Evolutionary conservation across 2,797 vertebrate genomes (phyloP).

Genomic region (Lagocephalus sceleratus): DNA sequence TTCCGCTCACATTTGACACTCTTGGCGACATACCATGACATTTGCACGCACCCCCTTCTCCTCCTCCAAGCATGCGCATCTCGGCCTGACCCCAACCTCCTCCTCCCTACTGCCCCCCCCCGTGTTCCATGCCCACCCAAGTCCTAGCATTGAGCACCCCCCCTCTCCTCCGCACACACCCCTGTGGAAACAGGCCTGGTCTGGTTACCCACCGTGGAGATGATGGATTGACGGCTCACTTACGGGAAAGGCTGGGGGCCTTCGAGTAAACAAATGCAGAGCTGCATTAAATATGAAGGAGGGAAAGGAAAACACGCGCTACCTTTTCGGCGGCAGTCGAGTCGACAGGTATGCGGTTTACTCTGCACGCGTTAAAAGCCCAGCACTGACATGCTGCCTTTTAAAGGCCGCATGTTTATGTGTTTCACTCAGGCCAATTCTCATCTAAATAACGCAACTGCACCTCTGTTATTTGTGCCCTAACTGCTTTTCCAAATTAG

Average conservation of each 20-base stretch:
- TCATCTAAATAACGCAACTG: slow-evolving; percentile 43
- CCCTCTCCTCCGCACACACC: too few species aligned
- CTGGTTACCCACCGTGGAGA: slow-evolving; percentile 66
- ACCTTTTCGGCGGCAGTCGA: slow-evolving; percentile 25
- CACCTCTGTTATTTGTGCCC: slow-evolving; percentile 45
- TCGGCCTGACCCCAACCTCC: not conserved
- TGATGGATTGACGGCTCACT: slow-evolving; percentile 74
- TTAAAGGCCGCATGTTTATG: slow-evolving; percentile 11
- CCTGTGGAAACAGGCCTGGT: slow-evolving; percentile 64
- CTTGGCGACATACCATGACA: not conserved
- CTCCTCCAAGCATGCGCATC: slow-evolving; percentile 8
- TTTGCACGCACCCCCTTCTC: not conserved
- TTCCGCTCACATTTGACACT: too few species aligned
- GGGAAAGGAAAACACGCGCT: slow-evolving; percentile 50
- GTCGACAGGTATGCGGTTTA: slow-evolving; percentile 36
- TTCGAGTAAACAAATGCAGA: slow-evolving; percentile 68
- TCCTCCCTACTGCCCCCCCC: not conserved
- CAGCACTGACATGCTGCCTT: slow-evolving; percentile 29
- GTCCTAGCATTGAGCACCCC: slow-evolving; percentile 35
- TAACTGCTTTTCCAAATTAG: slow-evolving; percentile 52
- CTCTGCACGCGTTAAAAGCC: slow-evolving; percentile 37
- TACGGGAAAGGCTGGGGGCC: slow-evolving; percentile 53
- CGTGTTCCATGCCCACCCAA: slow-evolving; percentile 43
- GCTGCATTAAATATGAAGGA: slow-evolving; percentile 56
- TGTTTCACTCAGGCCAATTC: slow-evolving; percentile 18